Evolutionary conservation across 2,888 invertebrate genomes (phyloP).

Genomic region (Agriotes lineatus): DNA sequence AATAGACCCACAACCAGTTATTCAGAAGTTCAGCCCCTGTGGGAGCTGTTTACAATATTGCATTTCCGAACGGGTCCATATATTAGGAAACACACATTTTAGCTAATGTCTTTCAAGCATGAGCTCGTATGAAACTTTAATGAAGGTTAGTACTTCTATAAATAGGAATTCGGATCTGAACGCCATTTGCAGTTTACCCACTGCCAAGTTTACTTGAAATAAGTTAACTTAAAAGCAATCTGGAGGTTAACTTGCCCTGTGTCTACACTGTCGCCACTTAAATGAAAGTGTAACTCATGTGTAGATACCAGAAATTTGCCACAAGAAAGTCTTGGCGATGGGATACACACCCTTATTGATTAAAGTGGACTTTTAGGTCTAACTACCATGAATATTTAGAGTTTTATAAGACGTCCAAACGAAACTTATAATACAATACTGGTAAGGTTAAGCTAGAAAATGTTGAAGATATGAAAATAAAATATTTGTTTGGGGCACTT

Average conservation of each 20-base stretch:
- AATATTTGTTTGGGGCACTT: no score
- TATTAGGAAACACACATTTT: background rate
- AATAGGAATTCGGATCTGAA: conserved; percentile 7
- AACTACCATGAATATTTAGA: no score
- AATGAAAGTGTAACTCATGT: background rate
- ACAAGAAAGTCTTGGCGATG: no score
- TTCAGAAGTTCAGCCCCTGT: background rate
- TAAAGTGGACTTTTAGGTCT: no score
- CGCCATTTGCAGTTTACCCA: conserved; percentile 5
- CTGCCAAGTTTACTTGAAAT: conserved; percentile 11
- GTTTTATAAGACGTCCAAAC: no score
- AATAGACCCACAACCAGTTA: background rate
- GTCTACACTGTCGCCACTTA: background rate
- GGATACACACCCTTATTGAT: no score
- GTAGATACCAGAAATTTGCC: background rate
- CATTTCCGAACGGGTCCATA: background rate
- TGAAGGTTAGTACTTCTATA: conserved; percentile 15
- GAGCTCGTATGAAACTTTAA: conserved; percentile 16
- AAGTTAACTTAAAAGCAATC: conserved; percentile 3
- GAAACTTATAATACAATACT: no score
- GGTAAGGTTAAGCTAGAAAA: no score
- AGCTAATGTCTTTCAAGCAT: conserved; percentile 6
- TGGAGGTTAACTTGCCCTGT: background rate
- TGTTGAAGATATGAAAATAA: no score
- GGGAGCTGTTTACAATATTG: background rate